Evolutionary conservation across 2,888 invertebrate genomes (phyloP).

Genomic region (Coenonympha glycerion): DNA sequence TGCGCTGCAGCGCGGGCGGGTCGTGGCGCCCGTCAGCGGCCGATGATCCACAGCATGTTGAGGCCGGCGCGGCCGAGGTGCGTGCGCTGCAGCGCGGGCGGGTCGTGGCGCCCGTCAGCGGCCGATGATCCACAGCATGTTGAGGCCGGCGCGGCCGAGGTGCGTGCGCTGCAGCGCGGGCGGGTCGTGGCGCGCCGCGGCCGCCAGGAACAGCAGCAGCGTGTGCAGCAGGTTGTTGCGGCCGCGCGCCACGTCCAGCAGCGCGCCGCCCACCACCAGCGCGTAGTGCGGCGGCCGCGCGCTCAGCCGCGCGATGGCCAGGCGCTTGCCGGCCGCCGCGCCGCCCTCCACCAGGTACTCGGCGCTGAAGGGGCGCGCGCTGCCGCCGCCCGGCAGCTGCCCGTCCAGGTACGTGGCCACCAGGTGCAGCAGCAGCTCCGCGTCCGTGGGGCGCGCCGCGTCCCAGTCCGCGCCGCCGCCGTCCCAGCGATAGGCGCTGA

Average conservation of each 20-base stretch:
- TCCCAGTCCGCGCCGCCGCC: slow-evolving; percentile 89
- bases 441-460: slow-evolving; percentile 89
- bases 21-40: too few species aligned
- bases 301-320: slow-evolving; percentile 42
- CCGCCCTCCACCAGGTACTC: slow-evolving; percentile 47
- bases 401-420: slow-evolving; percentile 91
- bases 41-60: too few species aligned
- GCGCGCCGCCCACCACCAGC: slow-evolving; percentile 56
- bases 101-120: too few species aligned
- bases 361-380: slow-evolving; percentile 45
- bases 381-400: slow-evolving; percentile 77
- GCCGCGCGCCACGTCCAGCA: slow-evolving; percentile 59
- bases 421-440: slow-evolving; percentile 89
- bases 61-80: too few species aligned
- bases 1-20: too few species aligned
- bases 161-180: slow-evolving; percentile 51
- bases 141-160: slow-evolving; percentile 75
- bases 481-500: slow-evolving; percentile 93
- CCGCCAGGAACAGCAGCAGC: slow-evolving; percentile 87
- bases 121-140: slow-evolving; percentile 88
- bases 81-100: too few species aligned
- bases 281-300: slow-evolving; percentile 82
- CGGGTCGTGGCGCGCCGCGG: slow-evolving; percentile 79
- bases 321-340: slow-evolving; percentile 59
- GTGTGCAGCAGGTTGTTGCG: slow-evolving; percentile 93